Conservation (phyloP, 2,888 invertebrate species). For the Hypsopygia costalis region DNA sequence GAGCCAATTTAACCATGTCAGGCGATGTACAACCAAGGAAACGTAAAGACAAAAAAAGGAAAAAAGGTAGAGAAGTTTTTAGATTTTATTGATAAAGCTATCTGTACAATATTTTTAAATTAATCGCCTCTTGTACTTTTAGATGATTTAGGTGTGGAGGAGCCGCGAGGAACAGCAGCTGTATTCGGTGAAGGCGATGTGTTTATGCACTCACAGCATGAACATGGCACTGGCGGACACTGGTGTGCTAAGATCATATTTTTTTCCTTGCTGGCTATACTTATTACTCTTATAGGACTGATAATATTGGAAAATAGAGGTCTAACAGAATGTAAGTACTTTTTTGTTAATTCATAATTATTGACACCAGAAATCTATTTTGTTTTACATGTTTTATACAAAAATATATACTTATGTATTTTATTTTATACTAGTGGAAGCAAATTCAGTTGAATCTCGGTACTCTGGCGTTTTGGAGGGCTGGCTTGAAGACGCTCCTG, state of each 20-base stretch:
- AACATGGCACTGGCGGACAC: constrained; percentile 89
- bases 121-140: too few relatives aligned
- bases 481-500: constrained; percentile 85
- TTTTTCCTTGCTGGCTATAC: constrained; percentile 85
- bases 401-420: constrained; percentile 5
- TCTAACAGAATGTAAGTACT: constrained; percentile 85
- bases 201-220: constrained; percentile 88
- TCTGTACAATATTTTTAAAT: too few relatives aligned
- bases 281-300: constrained; percentile 87
- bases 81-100: too few relatives aligned
- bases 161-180: constrained; percentile 70
- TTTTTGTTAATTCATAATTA: too few relatives aligned
- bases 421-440: constrained; percentile 53
- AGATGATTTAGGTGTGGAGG: constrained; percentile 73
- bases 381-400: too few relatives aligned
- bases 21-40: constrained; percentile 93
- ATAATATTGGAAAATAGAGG: constrained; percentile 91
- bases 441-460: constrained; percentile 81
- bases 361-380: too few relatives aligned
- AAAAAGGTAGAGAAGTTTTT: constrained; percentile 89
- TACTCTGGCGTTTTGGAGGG: constrained; percentile 89
- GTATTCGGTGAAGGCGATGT: constrained; percentile 83
- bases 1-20: constrained; percentile 84
- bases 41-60: constrained; percentile 90
- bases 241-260: constrained; percentile 92